Conservation (phyloP, 2,888 invertebrate genomes). For the Drosophila merina region DNA sequence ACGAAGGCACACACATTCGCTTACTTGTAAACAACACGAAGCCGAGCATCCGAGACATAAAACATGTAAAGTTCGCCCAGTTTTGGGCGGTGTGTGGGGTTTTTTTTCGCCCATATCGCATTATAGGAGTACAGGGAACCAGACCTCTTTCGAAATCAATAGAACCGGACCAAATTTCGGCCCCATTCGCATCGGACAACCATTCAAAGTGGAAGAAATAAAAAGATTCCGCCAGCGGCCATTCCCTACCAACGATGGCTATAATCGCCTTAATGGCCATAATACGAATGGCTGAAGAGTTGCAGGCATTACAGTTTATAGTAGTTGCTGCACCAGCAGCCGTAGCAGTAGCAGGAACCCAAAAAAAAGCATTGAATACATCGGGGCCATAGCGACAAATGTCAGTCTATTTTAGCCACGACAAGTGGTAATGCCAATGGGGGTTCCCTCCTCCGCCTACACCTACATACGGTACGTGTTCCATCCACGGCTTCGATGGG, state of each 20-base stretch:
- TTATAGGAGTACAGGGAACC: neutral
- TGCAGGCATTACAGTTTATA: neutral
- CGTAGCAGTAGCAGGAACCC: neutral
- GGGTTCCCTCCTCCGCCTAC: neutral
- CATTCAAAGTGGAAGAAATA: neutral
- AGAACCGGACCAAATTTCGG: neutral
- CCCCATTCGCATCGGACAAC: neutral
- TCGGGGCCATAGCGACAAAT: slow-evolving; percentile 4
- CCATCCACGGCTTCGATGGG: too few species aligned
- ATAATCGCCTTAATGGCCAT: neutral
- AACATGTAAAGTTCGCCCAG: slow-evolving; percentile 3
- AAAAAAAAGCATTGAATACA: neutral
- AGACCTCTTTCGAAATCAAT: slow-evolving; percentile 3
- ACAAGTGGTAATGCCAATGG: neutral
- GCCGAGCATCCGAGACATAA: neutral
- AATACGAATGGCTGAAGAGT: slow-evolving; percentile 2
- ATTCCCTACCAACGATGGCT: neutral
- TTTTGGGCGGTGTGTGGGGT: neutral
- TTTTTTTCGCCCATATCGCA: neutral
- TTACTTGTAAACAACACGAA: neutral
- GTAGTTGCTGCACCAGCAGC: neutral
- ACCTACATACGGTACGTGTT: too few species aligned
- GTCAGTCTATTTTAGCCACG: slow-evolving; percentile 1
- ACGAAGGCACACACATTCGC: slow-evolving; percentile 2
- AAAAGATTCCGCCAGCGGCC: neutral